phyloP scores from a whole-genome alignment of 2,113 vertebrate species.

The Neodontobutis hainanensis region DNA sequence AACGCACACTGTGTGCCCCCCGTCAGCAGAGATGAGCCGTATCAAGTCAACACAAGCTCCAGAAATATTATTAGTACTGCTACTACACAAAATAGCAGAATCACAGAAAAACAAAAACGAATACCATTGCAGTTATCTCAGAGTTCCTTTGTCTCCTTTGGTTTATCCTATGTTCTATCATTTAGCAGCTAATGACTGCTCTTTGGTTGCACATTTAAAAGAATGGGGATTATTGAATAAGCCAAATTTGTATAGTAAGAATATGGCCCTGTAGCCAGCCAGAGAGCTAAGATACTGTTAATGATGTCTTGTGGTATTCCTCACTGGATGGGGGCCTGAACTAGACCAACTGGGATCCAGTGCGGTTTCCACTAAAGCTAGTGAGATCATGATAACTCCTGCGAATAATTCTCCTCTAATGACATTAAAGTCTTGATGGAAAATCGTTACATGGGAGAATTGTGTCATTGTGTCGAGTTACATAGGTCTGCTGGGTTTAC shows the following conservation, averaged over 20 bases:
- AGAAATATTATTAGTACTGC: constrained; percentile 14
- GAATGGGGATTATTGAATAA: constrained; percentile 56
- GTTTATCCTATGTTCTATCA: constrained; percentile 37
- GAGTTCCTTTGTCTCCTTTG: constrained; percentile 39
- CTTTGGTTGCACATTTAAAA: constrained; percentile 45
- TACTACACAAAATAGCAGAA: constrained; percentile 15
- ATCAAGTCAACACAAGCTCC: constrained; percentile 33
- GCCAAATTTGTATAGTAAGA: constrained; percentile 20
- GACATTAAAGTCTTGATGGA: constrained; percentile 64
- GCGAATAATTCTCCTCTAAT: constrained; percentile 57
- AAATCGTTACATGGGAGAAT: constrained; percentile 32
- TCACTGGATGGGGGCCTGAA: constrained; percentile 47
- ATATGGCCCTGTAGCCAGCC: constrained; percentile 53
- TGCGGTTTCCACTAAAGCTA: constrained; percentile 34
- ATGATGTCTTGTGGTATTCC: constrained; percentile 74
- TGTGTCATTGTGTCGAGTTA: constrained; percentile 49
- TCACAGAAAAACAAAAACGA: constrained; percentile 31
- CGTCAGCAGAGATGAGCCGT: constrained; percentile 49
- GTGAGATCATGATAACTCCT: constrained; percentile 51
- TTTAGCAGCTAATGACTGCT: constrained; percentile 43
- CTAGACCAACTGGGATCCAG: constrained; percentile 57
- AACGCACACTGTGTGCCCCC: constrained; percentile 37
- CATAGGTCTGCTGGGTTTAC: constrained; percentile 28
- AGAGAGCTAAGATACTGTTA: constrained; percentile 67
- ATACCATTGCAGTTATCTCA: constrained; percentile 30